A percentile compares a stretch with the other conserved stretches of the same genome.
phyloP scores from a whole-genome alignment of 2,888 invertebrate species.

The Schizaphis graminum region DNA sequence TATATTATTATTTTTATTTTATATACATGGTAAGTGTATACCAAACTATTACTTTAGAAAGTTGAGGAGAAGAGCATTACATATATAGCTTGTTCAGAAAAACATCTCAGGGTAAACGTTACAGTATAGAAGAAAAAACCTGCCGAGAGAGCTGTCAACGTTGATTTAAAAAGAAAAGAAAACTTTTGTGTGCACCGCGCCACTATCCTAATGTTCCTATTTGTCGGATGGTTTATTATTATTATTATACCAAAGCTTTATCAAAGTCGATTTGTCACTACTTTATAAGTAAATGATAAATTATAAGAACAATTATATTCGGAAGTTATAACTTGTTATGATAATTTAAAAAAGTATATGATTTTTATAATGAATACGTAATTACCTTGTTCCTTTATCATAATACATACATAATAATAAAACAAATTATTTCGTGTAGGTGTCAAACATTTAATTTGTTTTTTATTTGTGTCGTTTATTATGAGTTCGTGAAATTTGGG shows the following conservation, averaged over 20 bases:
- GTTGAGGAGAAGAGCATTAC: neutral
- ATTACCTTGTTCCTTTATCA: neutral
- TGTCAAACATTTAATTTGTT: neutral
- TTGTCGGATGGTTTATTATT: neutral
- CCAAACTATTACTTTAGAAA: neutral
- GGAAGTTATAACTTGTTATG: slow-evolving; percentile 13
- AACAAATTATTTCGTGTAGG: neutral
- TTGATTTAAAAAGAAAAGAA: slow-evolving; percentile 32
- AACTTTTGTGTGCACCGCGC: neutral
- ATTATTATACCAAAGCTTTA: neutral
- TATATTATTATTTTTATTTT: neutral
- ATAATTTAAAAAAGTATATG: neutral
- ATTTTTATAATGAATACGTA: neutral
- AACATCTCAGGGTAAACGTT: slow-evolving; percentile 29
- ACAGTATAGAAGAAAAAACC: neutral
- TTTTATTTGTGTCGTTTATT: neutral
- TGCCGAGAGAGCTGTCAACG: neutral
- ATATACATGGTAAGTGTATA: neutral
- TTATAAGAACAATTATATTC: neutral
- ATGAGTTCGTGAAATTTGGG: neutral
- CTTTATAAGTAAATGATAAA: neutral
- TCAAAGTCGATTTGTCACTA: neutral
- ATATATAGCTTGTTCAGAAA: neutral
- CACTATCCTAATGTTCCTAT: neutral
- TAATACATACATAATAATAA: neutral